Base-by-base conservation (phyloP, 2,888 invertebrate species). In the Clistopyga incitator region DNA sequence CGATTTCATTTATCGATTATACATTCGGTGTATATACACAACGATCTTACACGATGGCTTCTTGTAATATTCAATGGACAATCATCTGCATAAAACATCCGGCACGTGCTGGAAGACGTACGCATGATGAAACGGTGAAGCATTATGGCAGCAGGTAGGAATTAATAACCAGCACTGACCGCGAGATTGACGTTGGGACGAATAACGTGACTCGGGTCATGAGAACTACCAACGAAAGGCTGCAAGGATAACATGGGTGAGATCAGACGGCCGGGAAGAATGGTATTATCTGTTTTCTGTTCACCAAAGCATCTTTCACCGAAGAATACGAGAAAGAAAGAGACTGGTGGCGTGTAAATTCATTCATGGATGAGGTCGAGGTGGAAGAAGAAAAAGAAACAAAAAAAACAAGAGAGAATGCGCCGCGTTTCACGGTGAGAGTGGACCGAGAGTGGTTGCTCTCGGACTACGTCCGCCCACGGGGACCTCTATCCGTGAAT, bases 381-480 rank as follows among this genome's bases (percentile, higher is more conserved):
- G 18, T 50, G 67, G 54, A 67, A 54, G 70, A 47, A n/a, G n/a
- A n/a, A n/a, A n/a, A n/a, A n/a, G n/a, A n/a, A n/a, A n/a, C n/a
- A n/a, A n/a, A n/a, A n/a, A n/a, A n/a, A n/a, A n/a, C n/a, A 34
- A 56, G 23, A 52, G 70, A 78, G 54, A 65, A 81, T 52, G 42
- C 70, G 47, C 67, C 20, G 70, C 67, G 78, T 75, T 81, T 78
- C 76, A 77, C 50, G 76, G 70, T 71, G 80, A 84, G 84, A 80
- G 86, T 82, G 71, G 82, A 68, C 54, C 78, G 84, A 81, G 85
- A 75, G 82, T 77, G 81, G 81, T 77, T 77, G 83, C 84, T 84
- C 81, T 82, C 82, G 86, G 84, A 85, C 85, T 80, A 88, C 86
- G 90, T 89, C 90, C 90, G 90, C 90, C 90, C 89, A 90, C 91